Conservation (phyloP, 2,888 invertebrate genomes). For the Luperina testacea region DNA sequence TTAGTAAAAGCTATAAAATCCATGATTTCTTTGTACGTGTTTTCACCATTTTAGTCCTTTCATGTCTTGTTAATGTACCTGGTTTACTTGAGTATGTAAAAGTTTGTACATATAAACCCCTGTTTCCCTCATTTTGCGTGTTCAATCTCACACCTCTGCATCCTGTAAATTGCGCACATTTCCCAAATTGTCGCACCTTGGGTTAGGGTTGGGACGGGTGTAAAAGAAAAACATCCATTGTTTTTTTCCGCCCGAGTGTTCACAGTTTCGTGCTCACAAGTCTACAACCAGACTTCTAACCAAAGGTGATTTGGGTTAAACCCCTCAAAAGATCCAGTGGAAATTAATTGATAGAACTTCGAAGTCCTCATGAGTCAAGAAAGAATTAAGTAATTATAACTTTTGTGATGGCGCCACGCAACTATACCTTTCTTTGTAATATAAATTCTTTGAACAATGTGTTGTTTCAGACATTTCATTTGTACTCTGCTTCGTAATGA, state of each 20-base stretch:
- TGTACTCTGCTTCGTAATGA: not conserved
- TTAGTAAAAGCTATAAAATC: not conserved
- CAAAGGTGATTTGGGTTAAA: conserved; percentile 31
- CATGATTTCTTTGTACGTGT: not conserved
- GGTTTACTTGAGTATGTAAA: not conserved
- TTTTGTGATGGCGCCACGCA: conserved; percentile 4
- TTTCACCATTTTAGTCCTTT: not conserved
- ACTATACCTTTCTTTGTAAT: conserved; percentile 4
- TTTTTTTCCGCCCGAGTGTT: conserved; percentile 45
- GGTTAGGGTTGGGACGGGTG: conserved; percentile 17
- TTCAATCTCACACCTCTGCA: conserved; percentile 53
- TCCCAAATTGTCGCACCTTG: conserved; percentile 44
- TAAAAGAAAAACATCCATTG: conserved; percentile 48
- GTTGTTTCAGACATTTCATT: conserved; percentile 25
- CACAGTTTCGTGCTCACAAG: conserved; percentile 8
- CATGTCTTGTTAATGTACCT: not conserved
- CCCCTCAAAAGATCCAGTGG: conserved; percentile 7
- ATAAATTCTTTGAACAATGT: conserved; percentile 6
- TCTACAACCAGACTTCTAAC: not conserved
- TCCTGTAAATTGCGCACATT: conserved; percentile 50
- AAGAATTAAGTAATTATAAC: conserved; percentile 34
- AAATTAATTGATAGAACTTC: conserved; percentile 27
- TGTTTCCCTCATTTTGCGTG: conserved; percentile 31
- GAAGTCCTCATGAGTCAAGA: conserved; percentile 2
- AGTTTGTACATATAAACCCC: conserved; percentile 1